These are phyloP conservation scores for Andrena praecox DNA, from an alignment of 2,888 invertebrate species.

Conservation along the genomic window DNA sequence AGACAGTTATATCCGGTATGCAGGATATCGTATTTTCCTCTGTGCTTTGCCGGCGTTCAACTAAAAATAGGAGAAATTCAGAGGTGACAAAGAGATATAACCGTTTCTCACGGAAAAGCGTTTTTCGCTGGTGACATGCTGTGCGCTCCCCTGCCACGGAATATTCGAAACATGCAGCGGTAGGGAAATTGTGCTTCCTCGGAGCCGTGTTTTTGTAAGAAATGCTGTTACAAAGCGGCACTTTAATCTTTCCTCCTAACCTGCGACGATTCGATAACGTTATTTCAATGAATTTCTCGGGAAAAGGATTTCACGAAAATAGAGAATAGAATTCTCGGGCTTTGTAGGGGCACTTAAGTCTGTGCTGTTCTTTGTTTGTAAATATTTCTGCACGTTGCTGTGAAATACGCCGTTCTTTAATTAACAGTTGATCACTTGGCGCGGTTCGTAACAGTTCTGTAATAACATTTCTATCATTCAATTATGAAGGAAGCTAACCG, in stretches of 20 bases:
- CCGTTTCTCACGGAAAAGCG: slow-evolving; percentile 20
- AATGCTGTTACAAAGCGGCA: background rate
- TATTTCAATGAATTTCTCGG: slow-evolving; percentile 1
- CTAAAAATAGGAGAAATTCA: slow-evolving; percentile 33
- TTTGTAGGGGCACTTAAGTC: too few species aligned
- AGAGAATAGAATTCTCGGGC: too few species aligned
- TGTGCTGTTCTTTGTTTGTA: too few species aligned
- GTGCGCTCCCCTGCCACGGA: background rate
- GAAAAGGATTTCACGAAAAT: background rate
- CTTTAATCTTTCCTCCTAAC: slow-evolving; percentile 6
- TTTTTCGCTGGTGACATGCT: slow-evolving; percentile 21
- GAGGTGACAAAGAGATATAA: slow-evolving; percentile 41
- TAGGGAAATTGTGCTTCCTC: slow-evolving; percentile 9
- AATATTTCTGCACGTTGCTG: too few species aligned
- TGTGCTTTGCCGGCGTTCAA: background rate
- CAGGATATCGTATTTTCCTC: background rate
- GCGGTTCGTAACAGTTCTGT: too few species aligned
- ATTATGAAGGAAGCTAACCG: too few species aligned
- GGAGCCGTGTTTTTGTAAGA: slow-evolving; percentile 10
- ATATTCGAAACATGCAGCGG: slow-evolving; percentile 10
- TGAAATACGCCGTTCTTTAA: too few species aligned
- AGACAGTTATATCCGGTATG: slow-evolving; percentile 8
- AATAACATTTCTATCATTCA: too few species aligned
- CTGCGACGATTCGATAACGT: background rate
- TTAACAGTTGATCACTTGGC: too few species aligned